Conservation (phyloP, 1,140 invertebrate genomes). For the Araneus ventricosus region DNA sequence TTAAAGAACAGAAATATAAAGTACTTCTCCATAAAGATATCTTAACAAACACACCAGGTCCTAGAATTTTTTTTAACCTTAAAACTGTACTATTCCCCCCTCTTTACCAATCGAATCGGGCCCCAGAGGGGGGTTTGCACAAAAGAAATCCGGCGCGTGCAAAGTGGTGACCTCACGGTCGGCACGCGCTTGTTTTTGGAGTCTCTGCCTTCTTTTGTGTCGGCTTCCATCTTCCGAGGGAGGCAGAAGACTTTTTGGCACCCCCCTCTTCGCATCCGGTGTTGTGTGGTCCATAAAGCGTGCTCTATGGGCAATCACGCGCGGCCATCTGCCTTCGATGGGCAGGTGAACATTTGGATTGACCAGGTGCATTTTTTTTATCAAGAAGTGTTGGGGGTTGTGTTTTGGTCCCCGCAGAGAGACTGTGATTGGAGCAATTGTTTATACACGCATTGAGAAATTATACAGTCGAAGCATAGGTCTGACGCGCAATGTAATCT, state of each 20-base stretch:
- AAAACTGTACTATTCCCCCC: constrained; percentile 37
- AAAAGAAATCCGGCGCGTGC: constrained; percentile 47
- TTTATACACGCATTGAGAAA: neutral
- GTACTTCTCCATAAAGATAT: constrained; percentile 12
- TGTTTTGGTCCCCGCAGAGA: neutral
- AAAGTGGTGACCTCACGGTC: constrained; percentile 40
- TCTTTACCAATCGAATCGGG: neutral
- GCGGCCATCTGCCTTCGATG: constrained; percentile 27
- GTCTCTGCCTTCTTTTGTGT: constrained; percentile 4
- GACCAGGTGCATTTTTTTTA: constrained; percentile 54
- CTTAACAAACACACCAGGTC: neutral
- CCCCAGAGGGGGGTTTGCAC: neutral
- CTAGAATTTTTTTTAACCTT: neutral
- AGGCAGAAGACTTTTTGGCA: constrained; percentile 4
- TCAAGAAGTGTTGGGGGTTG: neutral
- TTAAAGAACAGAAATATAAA: neutral
- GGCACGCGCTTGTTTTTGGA: constrained; percentile 45
- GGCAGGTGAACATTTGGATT: constrained; percentile 36
- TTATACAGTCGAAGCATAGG: neutral
- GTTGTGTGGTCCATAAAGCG: constrained; percentile 39
- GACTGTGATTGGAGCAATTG: neutral
- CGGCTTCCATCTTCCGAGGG: constrained; percentile 9
- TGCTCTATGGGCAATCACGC: constrained; percentile 51
- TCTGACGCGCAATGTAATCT: neutral
- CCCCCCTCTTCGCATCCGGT: constrained; percentile 22